Conservation (phyloP, 2,888 invertebrate genomes). For the Spialia ferax region DNA sequence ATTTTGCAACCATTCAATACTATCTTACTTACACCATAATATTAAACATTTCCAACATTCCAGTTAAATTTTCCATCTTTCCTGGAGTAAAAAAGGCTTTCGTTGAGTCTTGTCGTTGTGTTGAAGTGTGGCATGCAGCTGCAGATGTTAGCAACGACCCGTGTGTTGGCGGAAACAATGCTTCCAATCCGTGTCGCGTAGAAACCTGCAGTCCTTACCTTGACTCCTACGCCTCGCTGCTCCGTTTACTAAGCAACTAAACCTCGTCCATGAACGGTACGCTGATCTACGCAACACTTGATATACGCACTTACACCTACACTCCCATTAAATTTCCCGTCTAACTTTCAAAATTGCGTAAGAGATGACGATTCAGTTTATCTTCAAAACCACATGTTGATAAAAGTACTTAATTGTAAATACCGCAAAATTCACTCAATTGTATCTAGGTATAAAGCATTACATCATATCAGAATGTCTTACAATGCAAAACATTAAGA, state of each 20-base stretch:
- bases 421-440: background rate
- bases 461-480: constrained; percentile 3
- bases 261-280: constrained; percentile 60
- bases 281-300: constrained; percentile 34
- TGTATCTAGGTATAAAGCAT: background rate
- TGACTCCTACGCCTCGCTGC: constrained; percentile 80
- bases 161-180: constrained; percentile 83
- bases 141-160: constrained; percentile 61
- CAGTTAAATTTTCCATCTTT: too few relatives aligned
- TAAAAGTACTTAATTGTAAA: constrained; percentile 2
- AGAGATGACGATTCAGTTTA: background rate
- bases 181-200: constrained; percentile 66
- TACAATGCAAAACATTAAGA: constrained; percentile 3
- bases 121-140: constrained; percentile 49
- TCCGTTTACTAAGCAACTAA: constrained; percentile 72
- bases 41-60: too few relatives aligned
- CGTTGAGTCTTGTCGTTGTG: too few relatives aligned
- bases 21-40: too few relatives aligned
- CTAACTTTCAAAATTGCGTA: constrained; percentile 36
- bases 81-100: background rate
- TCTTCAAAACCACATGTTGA: background rate
- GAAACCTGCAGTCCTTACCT: constrained; percentile 84
- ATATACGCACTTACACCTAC: constrained; percentile 39
- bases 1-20: too few relatives aligned
- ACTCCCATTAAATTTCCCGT: constrained; percentile 32